Base-by-base conservation (phyloP, 53 echinoderm and acorn worm species). In the Paelopatides confundens region DNA sequence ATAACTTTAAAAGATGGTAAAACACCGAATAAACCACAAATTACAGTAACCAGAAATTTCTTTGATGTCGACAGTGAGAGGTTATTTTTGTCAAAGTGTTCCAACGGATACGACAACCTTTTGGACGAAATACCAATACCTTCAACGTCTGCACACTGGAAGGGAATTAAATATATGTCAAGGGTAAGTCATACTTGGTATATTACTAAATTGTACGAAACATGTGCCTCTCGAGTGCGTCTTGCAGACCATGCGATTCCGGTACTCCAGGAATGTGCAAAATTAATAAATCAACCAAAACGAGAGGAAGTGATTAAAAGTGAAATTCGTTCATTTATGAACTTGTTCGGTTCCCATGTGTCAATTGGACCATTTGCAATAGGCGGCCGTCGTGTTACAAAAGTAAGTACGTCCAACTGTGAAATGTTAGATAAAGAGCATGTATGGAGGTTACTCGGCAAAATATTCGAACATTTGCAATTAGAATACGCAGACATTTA, bases 161-260 rank as follows among this genome's bases (percentile, higher is more conserved):
- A 39, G 6, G 27, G 34, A 26, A 23, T 21, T 1, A 26, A 46
- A 17, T 74, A 74, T 14, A 39, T 74, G 21, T n/a, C 74, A 6
- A 74, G 23, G 24, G 74, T 74, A 0, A 46, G 6, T 39, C 74
- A 74, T 40, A 74, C 74, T 5, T 74, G 74, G 74, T 39, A 24
- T 35, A 12, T 18, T 1, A 2, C 23, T 4, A 74, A 46, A 39
- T 40, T 17, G 17, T 40, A 33, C 17, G 74, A 74, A 46, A 40
- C n/a, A 29, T 39, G n/a, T 18, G 2, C 39, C 0, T 13, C 4
- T 35, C 21, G n/a, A n/a, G 24, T 74, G 14, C 23, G 34, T 10
- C 37, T 74, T 27, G 26, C 74, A 5, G 27, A 74, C 1, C 8
- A 38, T n/a, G 40, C 74, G 1, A 39, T 74, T 2, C 7, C 38